A percentile compares a stretch with the other conserved stretches of the same genome.
Evolutionary conservation across 2,888 invertebrate species (phyloP).

Genomic region (Dasysyrphus tricinctus): DNA sequence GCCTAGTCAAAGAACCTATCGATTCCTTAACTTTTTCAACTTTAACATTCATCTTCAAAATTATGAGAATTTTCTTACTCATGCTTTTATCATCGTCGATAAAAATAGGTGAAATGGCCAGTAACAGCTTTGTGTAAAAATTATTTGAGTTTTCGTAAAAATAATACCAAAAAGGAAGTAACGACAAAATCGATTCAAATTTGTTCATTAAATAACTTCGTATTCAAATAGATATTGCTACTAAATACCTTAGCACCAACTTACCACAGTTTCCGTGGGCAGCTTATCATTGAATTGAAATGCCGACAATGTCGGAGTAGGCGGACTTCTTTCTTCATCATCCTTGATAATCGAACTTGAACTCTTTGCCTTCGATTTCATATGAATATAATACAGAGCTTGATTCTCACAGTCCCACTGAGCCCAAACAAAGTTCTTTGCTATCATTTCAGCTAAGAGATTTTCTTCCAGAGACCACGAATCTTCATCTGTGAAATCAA

Average conservation of each 20-base stretch:
- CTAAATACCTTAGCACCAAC: constrained; percentile 78
- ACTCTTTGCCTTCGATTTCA: constrained; percentile 88
- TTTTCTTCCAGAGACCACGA: constrained; percentile 85
- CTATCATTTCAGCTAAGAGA: constrained; percentile 85
- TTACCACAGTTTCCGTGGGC: constrained; percentile 94
- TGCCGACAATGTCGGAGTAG: constrained; percentile 91
- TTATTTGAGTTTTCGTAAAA: too few relatives aligned
- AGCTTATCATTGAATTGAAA: constrained; percentile 94
- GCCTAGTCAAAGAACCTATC: too few relatives aligned
- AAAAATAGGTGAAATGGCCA: too few relatives aligned
- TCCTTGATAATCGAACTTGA: constrained; percentile 87
- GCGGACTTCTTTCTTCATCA: constrained; percentile 85
- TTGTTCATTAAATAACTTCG: too few relatives aligned
- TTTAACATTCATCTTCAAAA: too few relatives aligned
- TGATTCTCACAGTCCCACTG: constrained; percentile 91
- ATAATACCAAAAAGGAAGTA: too few relatives aligned
- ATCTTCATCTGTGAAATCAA: constrained; percentile 78
- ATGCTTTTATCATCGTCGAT: too few relatives aligned
- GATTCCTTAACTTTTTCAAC: too few relatives aligned
- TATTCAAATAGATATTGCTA: too few relatives aligned
- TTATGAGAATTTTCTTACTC: too few relatives aligned
- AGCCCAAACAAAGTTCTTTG: constrained; percentile 92
- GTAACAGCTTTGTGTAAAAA: too few relatives aligned
- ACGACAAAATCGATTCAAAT: too few relatives aligned
- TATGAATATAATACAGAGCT: constrained; percentile 93